Percentiles rank a stretch among this genome's conserved stretches.
phyloP scores from a whole-genome alignment of 2,113 vertebrate genomes.

The Ptilonorhynchus violaceus region DNA sequence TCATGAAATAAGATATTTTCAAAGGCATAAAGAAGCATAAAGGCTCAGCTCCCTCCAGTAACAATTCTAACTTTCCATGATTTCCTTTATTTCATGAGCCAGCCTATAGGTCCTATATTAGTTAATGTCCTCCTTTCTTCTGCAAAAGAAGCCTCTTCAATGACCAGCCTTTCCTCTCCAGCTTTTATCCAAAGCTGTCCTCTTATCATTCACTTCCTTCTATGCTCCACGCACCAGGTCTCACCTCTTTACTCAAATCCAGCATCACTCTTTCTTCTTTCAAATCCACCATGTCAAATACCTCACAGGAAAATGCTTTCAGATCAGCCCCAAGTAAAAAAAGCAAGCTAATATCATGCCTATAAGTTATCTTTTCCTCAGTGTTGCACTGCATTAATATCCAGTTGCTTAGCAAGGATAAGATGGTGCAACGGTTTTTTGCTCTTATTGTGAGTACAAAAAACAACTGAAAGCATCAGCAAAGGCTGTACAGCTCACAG shows the following conservation, averaged over 20 bases:
- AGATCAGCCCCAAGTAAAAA: background rate
- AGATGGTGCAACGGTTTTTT: background rate
- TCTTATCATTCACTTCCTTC: background rate
- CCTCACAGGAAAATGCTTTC: background rate
- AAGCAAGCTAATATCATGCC: background rate
- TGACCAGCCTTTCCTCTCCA: background rate
- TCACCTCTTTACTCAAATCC: background rate
- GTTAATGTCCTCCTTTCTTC: background rate
- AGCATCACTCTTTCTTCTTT: background rate
- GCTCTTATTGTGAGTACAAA: accelerated
- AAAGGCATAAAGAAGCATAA: background rate
- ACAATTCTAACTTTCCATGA: background rate
- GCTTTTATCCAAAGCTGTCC: background rate
- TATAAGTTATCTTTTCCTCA: background rate
- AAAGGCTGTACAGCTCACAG: background rate
- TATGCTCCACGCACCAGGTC: background rate
- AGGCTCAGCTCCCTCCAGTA: background rate
- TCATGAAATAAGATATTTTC: background rate
- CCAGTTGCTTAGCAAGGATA: background rate
- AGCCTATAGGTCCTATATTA: background rate
- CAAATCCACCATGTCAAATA: background rate
- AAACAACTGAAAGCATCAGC: background rate
- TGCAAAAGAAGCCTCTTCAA: background rate
- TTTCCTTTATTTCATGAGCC: background rate
- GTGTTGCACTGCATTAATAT: background rate